Evolutionary conservation across 2,888 invertebrate species (phyloP).

Genomic region (Pyrgus malvae): DNA sequence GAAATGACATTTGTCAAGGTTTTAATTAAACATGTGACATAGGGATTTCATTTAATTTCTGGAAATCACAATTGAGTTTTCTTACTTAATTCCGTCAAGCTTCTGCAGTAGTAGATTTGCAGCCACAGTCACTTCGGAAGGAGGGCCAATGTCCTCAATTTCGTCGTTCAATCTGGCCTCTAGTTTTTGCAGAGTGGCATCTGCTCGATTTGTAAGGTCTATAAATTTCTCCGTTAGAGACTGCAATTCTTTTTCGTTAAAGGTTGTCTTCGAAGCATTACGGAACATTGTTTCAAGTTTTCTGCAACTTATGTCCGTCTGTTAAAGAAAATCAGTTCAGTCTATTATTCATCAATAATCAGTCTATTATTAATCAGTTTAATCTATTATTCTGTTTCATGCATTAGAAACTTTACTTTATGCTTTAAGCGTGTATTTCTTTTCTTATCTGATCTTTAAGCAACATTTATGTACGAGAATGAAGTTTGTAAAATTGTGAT

Average conservation of each 20-base stretch:
- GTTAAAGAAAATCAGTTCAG: constrained; percentile 31
- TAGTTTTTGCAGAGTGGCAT: constrained; percentile 65
- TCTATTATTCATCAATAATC: neutral
- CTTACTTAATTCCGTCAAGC: constrained; percentile 63
- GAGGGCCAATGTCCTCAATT: constrained; percentile 44
- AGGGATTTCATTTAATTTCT: neutral
- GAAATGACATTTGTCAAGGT: too few relatives aligned
- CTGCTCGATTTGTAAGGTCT: constrained; percentile 69
- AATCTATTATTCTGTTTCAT: too few relatives aligned
- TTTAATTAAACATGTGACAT: too few relatives aligned
- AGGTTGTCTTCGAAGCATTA: constrained; percentile 58
- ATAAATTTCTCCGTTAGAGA: constrained; percentile 74
- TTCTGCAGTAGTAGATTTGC: constrained; percentile 60
- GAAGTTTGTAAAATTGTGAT: too few relatives aligned
- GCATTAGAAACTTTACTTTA: too few relatives aligned
- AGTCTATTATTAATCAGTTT: too few relatives aligned
- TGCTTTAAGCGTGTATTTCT: too few relatives aligned
- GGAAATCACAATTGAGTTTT: too few relatives aligned
- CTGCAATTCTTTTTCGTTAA: constrained; percentile 67
- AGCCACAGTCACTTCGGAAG: constrained; percentile 60
- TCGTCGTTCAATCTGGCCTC: constrained; percentile 60
- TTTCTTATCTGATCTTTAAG: too few relatives aligned
- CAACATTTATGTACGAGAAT: too few relatives aligned
- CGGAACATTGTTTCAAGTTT: constrained; percentile 64
- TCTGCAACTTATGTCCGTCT: constrained; percentile 65